Percentiles rank a stretch among this genome's conserved stretches.
These are phyloP conservation scores for Cryptocephalus primarius DNA, from an alignment of 2,888 invertebrate genomes.

Conservation along the genomic window DNA sequence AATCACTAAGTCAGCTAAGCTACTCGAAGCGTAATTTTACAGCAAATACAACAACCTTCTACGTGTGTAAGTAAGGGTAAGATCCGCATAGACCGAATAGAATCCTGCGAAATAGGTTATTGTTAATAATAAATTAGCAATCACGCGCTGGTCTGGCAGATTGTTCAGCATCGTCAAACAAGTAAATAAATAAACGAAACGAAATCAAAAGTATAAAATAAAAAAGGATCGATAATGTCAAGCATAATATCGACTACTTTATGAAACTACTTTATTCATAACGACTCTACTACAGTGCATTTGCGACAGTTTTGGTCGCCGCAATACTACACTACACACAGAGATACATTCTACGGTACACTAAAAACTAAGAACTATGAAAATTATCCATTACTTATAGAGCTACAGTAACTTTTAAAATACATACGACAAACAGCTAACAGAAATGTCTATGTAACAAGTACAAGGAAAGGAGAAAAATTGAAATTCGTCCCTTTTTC, in stretches of 20 bases:
- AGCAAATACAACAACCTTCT: no score
- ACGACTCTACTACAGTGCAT: constrained; percentile 44
- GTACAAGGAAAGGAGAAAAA: constrained; percentile 9
- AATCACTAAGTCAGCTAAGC: no score
- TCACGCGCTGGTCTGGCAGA: constrained; percentile 23
- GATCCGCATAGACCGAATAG: background rate
- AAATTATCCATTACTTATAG: constrained; percentile 33
- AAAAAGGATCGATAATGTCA: constrained; percentile 27
- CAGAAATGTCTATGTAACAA: constrained; percentile 29
- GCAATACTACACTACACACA: constrained; percentile 38
- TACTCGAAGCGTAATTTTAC: no score
- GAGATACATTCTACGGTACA: constrained; percentile 37
- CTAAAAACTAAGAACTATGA: constrained; percentile 30
- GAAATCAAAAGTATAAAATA: background rate
- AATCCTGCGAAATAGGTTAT: background rate
- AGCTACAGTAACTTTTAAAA: constrained; percentile 35
- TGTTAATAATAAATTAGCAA: constrained; percentile 10
- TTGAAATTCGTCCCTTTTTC: background rate
- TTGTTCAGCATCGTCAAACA: constrained; percentile 20
- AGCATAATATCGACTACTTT: constrained; percentile 40
- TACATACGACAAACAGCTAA: constrained; percentile 36
- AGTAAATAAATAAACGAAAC: constrained; percentile 13
- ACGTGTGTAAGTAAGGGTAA: no score
- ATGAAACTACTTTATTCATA: constrained; percentile 46
- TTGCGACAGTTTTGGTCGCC: constrained; percentile 23